Percentiles rank a stretch among this genome's conserved stretches.
These are phyloP conservation scores for Pseudanteris insignis DNA, from an alignment of 2,888 invertebrate genomes.

Conservation along the genomic window DNA sequence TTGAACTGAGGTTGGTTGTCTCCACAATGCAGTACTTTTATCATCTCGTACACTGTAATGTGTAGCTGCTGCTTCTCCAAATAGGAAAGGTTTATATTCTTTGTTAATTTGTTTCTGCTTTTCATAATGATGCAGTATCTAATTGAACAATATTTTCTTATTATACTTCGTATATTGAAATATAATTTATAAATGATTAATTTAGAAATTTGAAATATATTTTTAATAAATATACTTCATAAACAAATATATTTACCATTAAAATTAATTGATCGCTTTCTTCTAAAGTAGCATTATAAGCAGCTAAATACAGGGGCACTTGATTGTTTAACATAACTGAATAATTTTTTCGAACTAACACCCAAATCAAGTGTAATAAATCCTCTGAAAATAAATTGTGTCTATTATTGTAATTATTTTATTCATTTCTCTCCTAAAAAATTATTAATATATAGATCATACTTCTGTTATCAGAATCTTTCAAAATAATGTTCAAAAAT, in stretches of 20 bases:
- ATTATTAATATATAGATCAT: no score
- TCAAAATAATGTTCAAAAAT: conserved; percentile 76
- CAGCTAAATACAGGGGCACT: conserved; percentile 79
- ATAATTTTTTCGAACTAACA: conserved; percentile 73
- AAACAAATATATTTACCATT: conserved; percentile 59
- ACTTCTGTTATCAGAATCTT: conserved; percentile 61
- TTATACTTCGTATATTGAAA: not conserved
- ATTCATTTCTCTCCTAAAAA: not conserved
- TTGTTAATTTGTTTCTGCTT: conserved; percentile 72
- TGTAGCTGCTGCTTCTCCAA: conserved; percentile 83
- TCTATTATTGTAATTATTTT: no score
- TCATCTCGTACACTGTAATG: conserved; percentile 77
- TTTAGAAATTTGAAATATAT: not conserved
- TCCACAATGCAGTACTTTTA: conserved; percentile 71
- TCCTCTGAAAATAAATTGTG: conserved; percentile 70
- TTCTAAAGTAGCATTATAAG: conserved; percentile 79
- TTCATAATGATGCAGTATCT: conserved; percentile 77
- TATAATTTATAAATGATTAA: not conserved
- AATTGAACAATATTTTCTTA: no score
- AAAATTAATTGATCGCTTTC: conserved; percentile 76
- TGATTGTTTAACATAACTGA: conserved; percentile 75
- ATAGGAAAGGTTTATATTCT: conserved; percentile 81
- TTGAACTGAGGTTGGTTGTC: conserved; percentile 78
- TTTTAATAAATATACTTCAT: not conserved
- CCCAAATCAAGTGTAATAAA: conserved; percentile 73